phyloP scores from a whole-genome alignment of 2,888 invertebrate genomes.

The Cantharis rustica region DNA sequence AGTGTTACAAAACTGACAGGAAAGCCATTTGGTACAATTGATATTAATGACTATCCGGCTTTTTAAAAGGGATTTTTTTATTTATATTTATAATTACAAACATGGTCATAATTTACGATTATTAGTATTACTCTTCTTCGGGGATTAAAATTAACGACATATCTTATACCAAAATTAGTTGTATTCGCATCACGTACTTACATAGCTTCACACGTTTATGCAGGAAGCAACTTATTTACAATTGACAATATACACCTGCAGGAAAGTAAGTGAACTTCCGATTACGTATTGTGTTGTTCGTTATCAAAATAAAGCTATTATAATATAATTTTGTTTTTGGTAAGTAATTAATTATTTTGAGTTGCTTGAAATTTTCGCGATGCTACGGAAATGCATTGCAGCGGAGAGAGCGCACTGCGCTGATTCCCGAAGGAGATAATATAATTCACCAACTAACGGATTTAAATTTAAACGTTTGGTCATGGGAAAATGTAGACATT shows the following conservation, averaged over 20 bases:
- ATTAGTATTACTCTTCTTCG: not conserved
- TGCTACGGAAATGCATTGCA: not conserved
- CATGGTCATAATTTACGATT: not conserved
- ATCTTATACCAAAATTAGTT: slow-evolving; percentile 6
- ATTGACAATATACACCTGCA: slow-evolving; percentile 34
- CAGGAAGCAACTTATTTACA: slow-evolving; percentile 33
- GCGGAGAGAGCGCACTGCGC: not conserved
- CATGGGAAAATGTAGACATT: slow-evolving; percentile 3
- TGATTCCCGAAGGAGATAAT: not conserved
- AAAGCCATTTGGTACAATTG: not conserved
- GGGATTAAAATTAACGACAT: slow-evolving; percentile 14
- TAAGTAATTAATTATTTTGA: not conserved
- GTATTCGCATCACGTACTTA: slow-evolving; percentile 16
- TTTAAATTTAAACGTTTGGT: not conserved
- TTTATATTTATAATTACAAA: not conserved
- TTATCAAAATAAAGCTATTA: not conserved
- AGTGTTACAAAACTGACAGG: not conserved
- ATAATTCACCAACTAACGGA: not conserved
- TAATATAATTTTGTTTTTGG: not conserved
- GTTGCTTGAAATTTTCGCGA: not conserved
- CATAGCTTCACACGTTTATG: slow-evolving; percentile 27
- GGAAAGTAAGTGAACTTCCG: slow-evolving; percentile 28
- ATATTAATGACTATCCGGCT: not conserved
- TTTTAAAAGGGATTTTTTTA: not conserved
- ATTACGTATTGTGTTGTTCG: not conserved